Evolutionary conservation across 1,140 invertebrate species (phyloP).

Genomic region (Lerema accius): DNA sequence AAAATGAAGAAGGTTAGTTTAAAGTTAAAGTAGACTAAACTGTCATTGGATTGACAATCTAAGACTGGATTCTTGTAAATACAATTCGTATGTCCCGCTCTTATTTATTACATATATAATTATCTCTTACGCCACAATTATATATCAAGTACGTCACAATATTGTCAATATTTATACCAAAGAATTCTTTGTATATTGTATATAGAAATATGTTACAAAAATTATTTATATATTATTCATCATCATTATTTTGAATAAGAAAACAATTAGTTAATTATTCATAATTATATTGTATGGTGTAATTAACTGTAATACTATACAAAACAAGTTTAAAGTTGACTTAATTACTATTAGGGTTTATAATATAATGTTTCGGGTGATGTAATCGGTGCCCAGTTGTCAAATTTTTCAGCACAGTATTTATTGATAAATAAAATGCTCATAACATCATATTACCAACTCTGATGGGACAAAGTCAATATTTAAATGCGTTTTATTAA

Average conservation of each 20-base stretch:
- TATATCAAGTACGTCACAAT: constrained; percentile 8
- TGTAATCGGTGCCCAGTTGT: background rate
- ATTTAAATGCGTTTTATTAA: background rate
- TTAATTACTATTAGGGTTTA: background rate
- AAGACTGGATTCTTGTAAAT: constrained; percentile 28
- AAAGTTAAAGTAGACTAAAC: constrained; percentile 7
- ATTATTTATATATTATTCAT: constrained; percentile 9
- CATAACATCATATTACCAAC: background rate
- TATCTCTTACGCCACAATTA: constrained; percentile 3
- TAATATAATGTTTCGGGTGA: background rate
- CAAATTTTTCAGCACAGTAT: background rate
- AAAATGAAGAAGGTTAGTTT: background rate
- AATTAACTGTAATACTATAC: background rate
- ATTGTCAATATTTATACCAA: constrained; percentile 34
- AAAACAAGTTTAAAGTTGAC: background rate
- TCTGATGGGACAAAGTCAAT: background rate
- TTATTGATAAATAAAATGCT: background rate
- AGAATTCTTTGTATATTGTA: constrained; percentile 27
- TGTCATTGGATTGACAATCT: constrained; percentile 23
- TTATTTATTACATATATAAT: constrained; percentile 4
- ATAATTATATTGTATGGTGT: background rate
- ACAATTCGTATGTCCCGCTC: background rate
- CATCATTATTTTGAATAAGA: background rate
- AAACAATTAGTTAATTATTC: background rate
- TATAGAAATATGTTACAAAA: constrained; percentile 9